Percentiles rank a stretch among this genome's conserved stretches.
Evolutionary conservation across 2,113 vertebrate species (phyloP).

Genomic region (Phyllostomus hastatus): DNA sequence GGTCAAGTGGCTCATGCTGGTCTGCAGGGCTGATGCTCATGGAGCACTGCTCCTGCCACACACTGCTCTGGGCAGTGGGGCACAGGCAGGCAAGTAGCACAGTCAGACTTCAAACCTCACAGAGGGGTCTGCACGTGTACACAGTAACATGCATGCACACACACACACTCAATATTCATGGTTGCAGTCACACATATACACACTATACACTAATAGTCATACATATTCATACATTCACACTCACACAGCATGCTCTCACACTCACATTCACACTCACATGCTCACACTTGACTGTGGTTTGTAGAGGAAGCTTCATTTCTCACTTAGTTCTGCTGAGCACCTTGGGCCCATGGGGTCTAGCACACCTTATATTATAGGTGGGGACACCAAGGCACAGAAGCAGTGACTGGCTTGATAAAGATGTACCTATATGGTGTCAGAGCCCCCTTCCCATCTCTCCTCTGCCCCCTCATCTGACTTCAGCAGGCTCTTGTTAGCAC

Average conservation of each 20-base stretch:
- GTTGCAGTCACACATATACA: background rate
- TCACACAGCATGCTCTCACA: rapidly evolving
- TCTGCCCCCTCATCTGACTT: background rate
- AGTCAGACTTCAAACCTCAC: background rate
- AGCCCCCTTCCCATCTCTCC: background rate
- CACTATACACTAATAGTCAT: background rate
- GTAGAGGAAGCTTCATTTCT: background rate
- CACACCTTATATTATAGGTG: background rate
- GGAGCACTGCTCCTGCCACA: background rate
- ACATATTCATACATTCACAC: too few species aligned
- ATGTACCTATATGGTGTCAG: background rate
- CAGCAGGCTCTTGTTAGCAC: background rate
- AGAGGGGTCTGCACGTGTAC: background rate
- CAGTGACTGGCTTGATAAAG: background rate
- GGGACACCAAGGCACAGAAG: background rate
- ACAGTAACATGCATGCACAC: background rate
- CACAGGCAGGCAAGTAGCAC: background rate
- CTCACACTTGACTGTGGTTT: background rate
- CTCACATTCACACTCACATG: background rate
- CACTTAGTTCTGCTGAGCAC: background rate
- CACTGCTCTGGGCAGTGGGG: too few species aligned
- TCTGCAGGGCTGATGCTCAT: background rate
- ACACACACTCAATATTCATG: background rate
- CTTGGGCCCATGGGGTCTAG: background rate
- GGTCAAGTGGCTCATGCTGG: background rate